phyloP scores from a whole-genome alignment of 2,888 invertebrate genomes.

The Argynnis bischoffii region DNA sequence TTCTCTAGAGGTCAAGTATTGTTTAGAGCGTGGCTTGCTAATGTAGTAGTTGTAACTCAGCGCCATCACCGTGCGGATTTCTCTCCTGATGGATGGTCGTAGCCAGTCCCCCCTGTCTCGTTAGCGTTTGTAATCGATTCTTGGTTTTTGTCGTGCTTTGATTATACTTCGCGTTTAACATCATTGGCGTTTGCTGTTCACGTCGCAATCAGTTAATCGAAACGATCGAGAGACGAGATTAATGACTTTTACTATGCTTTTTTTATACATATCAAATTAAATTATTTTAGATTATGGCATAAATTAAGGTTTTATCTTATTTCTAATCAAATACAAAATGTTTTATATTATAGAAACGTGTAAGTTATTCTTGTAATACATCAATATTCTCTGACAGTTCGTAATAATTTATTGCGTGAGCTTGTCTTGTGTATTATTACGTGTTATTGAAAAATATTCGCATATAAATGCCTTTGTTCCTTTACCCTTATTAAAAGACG shows the following conservation, averaged over 20 bases:
- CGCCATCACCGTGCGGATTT: conserved; percentile 58
- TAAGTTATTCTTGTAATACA: background rate
- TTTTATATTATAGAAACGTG: conserved; percentile 4
- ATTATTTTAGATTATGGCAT: conserved; percentile 24
- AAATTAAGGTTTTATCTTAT: conserved; percentile 17
- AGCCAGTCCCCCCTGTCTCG: conserved; percentile 51
- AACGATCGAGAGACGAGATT: conserved; percentile 34
- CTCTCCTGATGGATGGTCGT: conserved; percentile 54
- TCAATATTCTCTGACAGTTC: conserved; percentile 10
- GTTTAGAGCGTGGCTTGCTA: conserved; percentile 49
- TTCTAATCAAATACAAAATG: conserved; percentile 19
- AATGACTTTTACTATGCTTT: conserved; percentile 34
- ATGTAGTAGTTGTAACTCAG: conserved; percentile 60
- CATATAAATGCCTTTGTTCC: conserved; percentile 34
- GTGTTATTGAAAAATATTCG: conserved; percentile 31
- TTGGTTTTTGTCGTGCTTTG: conserved; percentile 42
- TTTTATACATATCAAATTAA: conserved; percentile 31
- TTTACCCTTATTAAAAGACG: conserved; percentile 29
- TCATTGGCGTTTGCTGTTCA: conserved; percentile 34
- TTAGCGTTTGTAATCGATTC: conserved; percentile 49
- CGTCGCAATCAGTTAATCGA: conserved; percentile 38
- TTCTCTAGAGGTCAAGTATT: conserved; percentile 67
- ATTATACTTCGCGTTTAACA: conserved; percentile 38
- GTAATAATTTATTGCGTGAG: conserved; percentile 14
- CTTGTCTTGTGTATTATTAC: conserved; percentile 21